Conservation (phyloP, 2,797 vertebrate genomes). For the Ataeniobius toweri region DNA sequence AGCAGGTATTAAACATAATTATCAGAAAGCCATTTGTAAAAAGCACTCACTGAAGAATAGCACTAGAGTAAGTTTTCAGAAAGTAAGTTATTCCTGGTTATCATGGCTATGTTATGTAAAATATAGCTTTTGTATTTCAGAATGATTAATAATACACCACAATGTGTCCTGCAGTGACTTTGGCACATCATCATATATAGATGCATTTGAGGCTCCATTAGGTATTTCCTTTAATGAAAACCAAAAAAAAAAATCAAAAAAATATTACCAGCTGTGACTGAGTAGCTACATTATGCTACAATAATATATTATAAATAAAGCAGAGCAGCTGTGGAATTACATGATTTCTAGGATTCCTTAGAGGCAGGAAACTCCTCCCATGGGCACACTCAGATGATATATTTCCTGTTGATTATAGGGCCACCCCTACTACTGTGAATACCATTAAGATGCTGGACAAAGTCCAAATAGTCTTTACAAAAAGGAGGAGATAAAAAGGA, state of each 20-base stretch:
- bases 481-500: conserved; percentile 1
- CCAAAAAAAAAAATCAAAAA: not conserved
- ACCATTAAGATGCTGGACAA: conserved; percentile 25
- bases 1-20: no score
- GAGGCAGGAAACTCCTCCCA: conserved; percentile 51
- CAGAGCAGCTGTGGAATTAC: conserved; percentile 16
- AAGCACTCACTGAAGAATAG: no score
- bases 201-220: not conserved
- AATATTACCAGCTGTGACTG: not conserved
- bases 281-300: not conserved
- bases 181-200: no score
- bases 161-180: not conserved
- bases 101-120: not conserved
- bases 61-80: not conserved
- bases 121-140: not conserved
- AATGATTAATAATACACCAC: not conserved
- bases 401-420: conserved; percentile 71
- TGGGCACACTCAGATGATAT: conserved; percentile 53
- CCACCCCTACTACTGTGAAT: conserved; percentile 47
- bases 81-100: not conserved
- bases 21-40: no score
- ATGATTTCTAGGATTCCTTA: conserved; percentile 55
- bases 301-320: not conserved
- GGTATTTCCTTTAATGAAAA: not conserved
- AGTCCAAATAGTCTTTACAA: conserved; percentile 28